A percentile compares a stretch with the other conserved stretches of the same genome.
phyloP scores from a whole-genome alignment of 2,888 invertebrate genomes.

The Cabera pusaria region DNA sequence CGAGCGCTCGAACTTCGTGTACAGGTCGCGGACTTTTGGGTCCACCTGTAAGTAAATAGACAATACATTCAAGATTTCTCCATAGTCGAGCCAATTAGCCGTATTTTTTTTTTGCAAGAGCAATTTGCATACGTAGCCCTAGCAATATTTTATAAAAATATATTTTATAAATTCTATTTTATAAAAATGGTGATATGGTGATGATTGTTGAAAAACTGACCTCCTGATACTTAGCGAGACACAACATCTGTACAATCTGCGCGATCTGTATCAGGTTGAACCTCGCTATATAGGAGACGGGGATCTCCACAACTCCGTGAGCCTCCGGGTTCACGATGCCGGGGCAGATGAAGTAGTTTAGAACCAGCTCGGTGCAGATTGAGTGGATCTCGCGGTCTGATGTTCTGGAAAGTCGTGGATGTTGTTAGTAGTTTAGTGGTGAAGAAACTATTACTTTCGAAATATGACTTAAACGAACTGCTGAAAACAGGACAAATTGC shows the following conservation, averaged over 20 bases:
- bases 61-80: slow-evolving; percentile 81
- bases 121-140: too few relatives aligned
- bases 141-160: too few relatives aligned
- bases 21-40: slow-evolving; percentile 85
- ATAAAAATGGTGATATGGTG: too few relatives aligned
- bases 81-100: not conserved
- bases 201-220: too few relatives aligned
- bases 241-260: slow-evolving; percentile 95
- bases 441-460: too few relatives aligned
- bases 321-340: slow-evolving; percentile 98
- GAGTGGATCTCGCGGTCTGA: slow-evolving; percentile 79
- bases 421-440: too few relatives aligned
- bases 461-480: too few relatives aligned
- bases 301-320: slow-evolving; percentile 96
- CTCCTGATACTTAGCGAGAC: slow-evolving; percentile 92
- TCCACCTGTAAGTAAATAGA: slow-evolving; percentile 86
- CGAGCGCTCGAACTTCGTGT: slow-evolving; percentile 90
- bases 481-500: too few relatives aligned
- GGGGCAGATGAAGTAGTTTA: slow-evolving; percentile 97
- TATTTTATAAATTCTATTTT: too few relatives aligned
- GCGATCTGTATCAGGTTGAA: slow-evolving; percentile 96
- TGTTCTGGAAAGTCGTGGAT: slow-evolving; percentile 56
- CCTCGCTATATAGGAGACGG: slow-evolving; percentile 94
- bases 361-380: slow-evolving; percentile 95
- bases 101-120: too few relatives aligned